Conservation (phyloP, 92 coral and sea anemone species). For the Parazoanthus darwini region DNA sequence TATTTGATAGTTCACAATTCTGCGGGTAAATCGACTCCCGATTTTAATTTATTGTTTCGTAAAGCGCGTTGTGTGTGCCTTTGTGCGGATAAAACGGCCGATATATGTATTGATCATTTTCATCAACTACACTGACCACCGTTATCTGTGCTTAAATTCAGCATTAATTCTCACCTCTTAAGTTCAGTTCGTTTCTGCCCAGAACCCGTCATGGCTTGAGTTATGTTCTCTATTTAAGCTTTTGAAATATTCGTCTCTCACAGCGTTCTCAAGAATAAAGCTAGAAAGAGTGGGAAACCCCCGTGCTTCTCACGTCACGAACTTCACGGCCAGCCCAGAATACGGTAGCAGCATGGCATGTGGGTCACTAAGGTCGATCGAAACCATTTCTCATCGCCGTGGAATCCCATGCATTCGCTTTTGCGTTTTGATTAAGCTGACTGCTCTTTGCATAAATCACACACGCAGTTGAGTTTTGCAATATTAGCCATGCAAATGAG, state of each 20-base stretch:
- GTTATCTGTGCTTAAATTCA: slow-evolving; percentile 3
- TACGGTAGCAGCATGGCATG: background rate
- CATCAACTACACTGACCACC: background rate
- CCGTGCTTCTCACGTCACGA: background rate
- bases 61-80: background rate
- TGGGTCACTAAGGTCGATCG: background rate
- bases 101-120: background rate
- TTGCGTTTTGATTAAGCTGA: background rate
- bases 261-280: background rate
- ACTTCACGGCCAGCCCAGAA: background rate
- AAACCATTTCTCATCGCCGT: background rate
- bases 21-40: background rate
- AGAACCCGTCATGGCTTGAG: background rate
- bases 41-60: background rate
- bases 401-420: slow-evolving; percentile 15
- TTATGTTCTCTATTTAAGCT: background rate
- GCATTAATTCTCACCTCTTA: slow-evolving; percentile 24
- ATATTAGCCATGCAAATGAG: slow-evolving; percentile 31
- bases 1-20: slow-evolving; percentile 1
- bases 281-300: background rate
- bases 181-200: background rate
- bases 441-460: slow-evolving; percentile 32
- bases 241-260: background rate
- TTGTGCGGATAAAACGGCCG: background rate
- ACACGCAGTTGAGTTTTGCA: background rate